Evolutionary conservation across 2,888 invertebrate species (phyloP), one percentile per base, ranked within the genome.

Genomic region (Notodonta dromedarius): DNA sequence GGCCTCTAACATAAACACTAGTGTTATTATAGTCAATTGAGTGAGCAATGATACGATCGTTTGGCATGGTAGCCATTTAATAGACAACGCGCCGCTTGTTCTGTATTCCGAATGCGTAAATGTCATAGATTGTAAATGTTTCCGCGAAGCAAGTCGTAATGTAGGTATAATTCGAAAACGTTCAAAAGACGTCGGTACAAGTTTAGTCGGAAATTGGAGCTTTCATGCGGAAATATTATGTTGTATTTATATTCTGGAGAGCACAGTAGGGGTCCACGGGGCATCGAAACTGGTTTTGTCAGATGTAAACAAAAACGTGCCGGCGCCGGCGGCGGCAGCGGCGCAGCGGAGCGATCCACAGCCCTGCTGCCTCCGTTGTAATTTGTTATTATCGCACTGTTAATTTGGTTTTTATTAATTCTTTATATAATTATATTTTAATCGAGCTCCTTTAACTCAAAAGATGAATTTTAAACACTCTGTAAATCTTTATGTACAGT

Each of bases 1-100:
- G 80, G 79, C 74, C 73, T 75, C 60, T 63, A 67, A 74, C 70
- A 71, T 64, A 71, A 68, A 79, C 74, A 69, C 60, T 63, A 60
- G 58, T 62, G 69, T 77, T 79, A 81, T 82, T 84, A 82, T 70
- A 79, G 76, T 70, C 82, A 83, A 85, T 87, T 85, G 81, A n/a
- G n/a, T 78, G 72, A 72, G 73, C 73, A 74, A 74, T 76, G 71
- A 71, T 73, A 73, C 69, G 64, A 79, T 80, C 70, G 62, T 76
- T 78, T 74, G 77, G 70, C 71, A 70, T 78, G 62, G 65, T 67
- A 74, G 74, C 77, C 72, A 74, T 76, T 76, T 71, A 65, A 70
- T 71, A 70, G 68, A 71, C 63, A 57, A 59, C 51, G 56, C 59
- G 59, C 58, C 60, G 65, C 58, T 44, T 50, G 59, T 59, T 64